These are phyloP conservation scores for Dromaius novaehollandiae DNA, from an alignment of 2,113 vertebrate species.

Conservation along the genomic window DNA sequence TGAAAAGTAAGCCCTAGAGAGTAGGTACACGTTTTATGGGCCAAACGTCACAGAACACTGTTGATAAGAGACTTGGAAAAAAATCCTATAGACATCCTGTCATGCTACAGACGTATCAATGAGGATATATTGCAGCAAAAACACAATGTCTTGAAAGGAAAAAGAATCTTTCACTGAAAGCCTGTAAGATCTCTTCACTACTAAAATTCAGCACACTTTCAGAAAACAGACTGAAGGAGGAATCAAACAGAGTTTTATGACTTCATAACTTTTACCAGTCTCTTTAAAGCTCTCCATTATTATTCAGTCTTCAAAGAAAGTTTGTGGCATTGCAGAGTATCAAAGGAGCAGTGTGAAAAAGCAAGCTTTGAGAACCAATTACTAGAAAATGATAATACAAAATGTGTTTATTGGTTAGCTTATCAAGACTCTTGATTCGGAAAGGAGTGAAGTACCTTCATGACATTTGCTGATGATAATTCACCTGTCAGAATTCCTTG, in stretches of 20 bases:
- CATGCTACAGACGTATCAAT: slow-evolving; percentile 14
- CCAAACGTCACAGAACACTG: not conserved
- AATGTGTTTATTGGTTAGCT: not conserved
- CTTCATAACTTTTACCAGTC: slow-evolving; percentile 44
- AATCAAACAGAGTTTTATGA: slow-evolving; percentile 62
- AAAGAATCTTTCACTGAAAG: slow-evolving; percentile 15
- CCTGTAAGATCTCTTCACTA: not conserved
- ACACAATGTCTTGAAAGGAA: not conserved
- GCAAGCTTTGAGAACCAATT: slow-evolving; percentile 3
- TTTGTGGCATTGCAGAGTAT: slow-evolving; percentile 20
- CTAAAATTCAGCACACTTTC: slow-evolving; percentile 37
- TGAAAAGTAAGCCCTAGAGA: not conserved
- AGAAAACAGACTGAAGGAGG: slow-evolving; percentile 28
- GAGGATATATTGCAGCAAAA: not conserved
- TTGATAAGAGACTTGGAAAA: not conserved
- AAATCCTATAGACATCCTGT: not conserved
- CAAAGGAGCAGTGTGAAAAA: slow-evolving; percentile 31
- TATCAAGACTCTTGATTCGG: not conserved
- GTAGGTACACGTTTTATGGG: not conserved
- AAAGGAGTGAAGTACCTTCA: not conserved
- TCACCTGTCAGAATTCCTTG: not conserved
- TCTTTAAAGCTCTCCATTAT: slow-evolving; percentile 55
- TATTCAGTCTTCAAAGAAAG: slow-evolving; percentile 38
- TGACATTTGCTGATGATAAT: not conserved
- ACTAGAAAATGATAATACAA: not conserved